Evolutionary conservation across 92 coral and sea anemone species (phyloP), one percentile per base, ranked within the genome.

Genomic region (Metridium senile): DNA sequence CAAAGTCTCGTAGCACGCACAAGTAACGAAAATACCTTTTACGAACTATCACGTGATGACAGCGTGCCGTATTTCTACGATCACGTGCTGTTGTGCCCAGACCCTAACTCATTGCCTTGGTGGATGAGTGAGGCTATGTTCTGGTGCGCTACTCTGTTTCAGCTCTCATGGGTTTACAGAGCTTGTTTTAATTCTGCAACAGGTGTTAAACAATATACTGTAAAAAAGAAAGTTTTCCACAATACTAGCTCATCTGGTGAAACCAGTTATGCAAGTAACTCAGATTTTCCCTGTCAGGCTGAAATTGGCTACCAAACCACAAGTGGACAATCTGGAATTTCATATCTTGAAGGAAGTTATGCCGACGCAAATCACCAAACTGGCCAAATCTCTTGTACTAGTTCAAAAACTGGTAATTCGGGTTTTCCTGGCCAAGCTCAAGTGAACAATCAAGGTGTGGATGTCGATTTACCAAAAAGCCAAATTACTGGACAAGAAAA

Each of bases 111-210:
- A 0, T 80, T 80, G 17, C 89, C 86, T 0, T 80, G 66, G 68
- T 85, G 89, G 89, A 80, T 85, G 52, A 61, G 58, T 32, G 89
- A 85, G 77, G 23, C 13, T 68, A 65, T 61, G 72, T 85, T 85
- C 56, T 85, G 89, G 89, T 27, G 26, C 26, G 86, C 86, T 6
- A 80, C 89, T 17, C 52, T 85, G 0, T 68, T 81, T 10, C 89
- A 85, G 61, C 31, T 85, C 32, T 80, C 86, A 25, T 85, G 89
- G 89, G 46, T 68, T 49, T 85, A 85, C 82, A 85, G 89, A 59
- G 71, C 57, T 56, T 49, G 53, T 39, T 69, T 80, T 47, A 26
- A 39, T 66, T 79, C 80, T 59, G n/a, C 43, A 11, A 79, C 85
- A 30, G 73, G 72, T 45, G 32, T 56, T 2, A 19, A 25, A 3